Evolutionary conservation across 1,140 invertebrate species (phyloP).

Genomic region (Diachasma alloeum): DNA sequence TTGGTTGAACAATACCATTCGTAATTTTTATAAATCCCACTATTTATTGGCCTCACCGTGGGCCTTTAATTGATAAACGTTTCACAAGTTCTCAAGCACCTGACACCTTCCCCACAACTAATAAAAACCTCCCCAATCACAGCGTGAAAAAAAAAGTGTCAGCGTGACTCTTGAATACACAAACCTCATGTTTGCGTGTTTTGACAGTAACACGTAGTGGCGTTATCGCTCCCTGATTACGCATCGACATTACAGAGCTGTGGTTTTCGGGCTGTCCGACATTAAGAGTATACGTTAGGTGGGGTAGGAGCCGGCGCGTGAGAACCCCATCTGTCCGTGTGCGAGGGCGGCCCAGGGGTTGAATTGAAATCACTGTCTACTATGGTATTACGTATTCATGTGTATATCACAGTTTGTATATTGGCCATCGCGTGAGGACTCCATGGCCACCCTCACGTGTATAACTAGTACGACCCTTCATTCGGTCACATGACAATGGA

Average conservation of each 20-base stretch:
- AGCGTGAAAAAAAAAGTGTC: not conserved
- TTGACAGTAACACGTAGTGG: constrained; percentile 6
- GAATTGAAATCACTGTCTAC: constrained; percentile 23
- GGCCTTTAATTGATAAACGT: not conserved
- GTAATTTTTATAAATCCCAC: not conserved
- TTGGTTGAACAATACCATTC: too few relatives aligned
- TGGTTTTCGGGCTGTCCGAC: not conserved
- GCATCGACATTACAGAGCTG: not conserved
- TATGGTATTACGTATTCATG: constrained; percentile 14
- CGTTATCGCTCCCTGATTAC: not conserved
- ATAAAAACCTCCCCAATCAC: not conserved
- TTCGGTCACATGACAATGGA: constrained; percentile 6
- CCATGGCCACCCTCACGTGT: not conserved
- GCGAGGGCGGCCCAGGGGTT: not conserved
- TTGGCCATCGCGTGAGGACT: constrained; percentile 12
- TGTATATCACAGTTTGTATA: not conserved
- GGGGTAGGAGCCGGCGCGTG: constrained; percentile 3
- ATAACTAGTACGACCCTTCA: not conserved
- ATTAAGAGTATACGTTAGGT: not conserved
- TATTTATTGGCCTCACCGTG: not conserved
- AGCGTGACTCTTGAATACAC: not conserved
- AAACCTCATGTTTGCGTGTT: constrained; percentile 10
- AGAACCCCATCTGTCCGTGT: constrained; percentile 18
- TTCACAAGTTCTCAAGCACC: not conserved
- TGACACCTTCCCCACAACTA: not conserved